Evolutionary conservation across 2,113 vertebrate genomes (phyloP).

Genomic region (Plectropomus leopardus): DNA sequence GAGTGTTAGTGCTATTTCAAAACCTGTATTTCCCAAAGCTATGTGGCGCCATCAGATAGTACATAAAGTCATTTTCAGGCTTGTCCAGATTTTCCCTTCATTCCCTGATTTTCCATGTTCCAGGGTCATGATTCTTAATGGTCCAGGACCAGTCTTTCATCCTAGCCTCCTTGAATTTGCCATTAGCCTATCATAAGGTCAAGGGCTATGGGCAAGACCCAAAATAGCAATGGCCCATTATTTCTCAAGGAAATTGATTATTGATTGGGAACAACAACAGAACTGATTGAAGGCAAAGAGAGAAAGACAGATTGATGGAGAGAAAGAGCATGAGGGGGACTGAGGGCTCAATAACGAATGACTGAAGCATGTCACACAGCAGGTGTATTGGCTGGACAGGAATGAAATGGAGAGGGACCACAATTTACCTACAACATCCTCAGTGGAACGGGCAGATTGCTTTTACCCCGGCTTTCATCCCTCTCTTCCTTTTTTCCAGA

Average conservation of each 20-base stretch:
- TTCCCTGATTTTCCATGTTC: constrained; percentile 30
- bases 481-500: not conserved
- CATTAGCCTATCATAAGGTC: constrained; percentile 63
- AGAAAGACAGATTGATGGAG: constrained; percentile 21
- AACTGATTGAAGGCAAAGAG: constrained; percentile 59
- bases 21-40: not conserved
- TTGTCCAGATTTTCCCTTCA: constrained; percentile 17
- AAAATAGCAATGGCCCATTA: constrained; percentile 61
- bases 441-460: constrained; percentile 50
- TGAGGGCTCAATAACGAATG: constrained; percentile 66
- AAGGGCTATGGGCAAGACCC: constrained; percentile 57
- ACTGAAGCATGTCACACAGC: constrained; percentile 71
- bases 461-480: constrained; percentile 3
- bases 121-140: constrained; percentile 63
- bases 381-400: constrained; percentile 43
- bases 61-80: constrained; percentile 1
- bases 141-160: constrained; percentile 54
- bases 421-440: constrained; percentile 61
- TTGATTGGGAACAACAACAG: constrained; percentile 77
- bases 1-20: not conserved
- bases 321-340: constrained; percentile 28
- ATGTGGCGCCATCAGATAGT: not conserved
- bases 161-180: constrained; percentile 55
- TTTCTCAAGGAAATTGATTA: constrained; percentile 78
- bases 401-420: constrained; percentile 52